Evolutionary conservation across 1,140 invertebrate species (phyloP), one percentile per base, ranked within the genome.

Genomic region (Argopecten irradians): DNA sequence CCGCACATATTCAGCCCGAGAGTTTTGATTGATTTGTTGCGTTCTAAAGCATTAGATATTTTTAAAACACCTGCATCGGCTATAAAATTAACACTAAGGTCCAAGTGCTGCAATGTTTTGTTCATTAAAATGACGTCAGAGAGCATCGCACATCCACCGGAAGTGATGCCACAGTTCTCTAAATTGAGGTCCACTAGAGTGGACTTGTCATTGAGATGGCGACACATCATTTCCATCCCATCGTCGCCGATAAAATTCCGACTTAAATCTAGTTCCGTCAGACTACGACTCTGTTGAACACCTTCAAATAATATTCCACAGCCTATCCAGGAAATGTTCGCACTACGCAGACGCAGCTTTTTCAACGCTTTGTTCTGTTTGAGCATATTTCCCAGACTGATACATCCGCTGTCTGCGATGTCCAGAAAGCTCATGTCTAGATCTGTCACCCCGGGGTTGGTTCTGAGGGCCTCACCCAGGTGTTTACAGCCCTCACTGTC

Each of bases 1-100:
- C 93, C 93, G 90, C 95, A 95, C 94, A 95, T 95, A 88, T 95
- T 95, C 5, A 95, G 90, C 14, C 93, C 94, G 28, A 95, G 86
- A 32, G 91, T 94, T 89, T 94, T 91, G 39, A 95, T 91, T 34
- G 92, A 88, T n/a, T 92, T 93, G 71, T 94, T 95, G 32, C 93
- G 89, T 85, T 94, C 93, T 28, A 95, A 86, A 13, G 93, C 92
- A 14, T 92, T 90, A 0, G 93, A 93, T 33, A 95, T 91, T 88
- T 93, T 93, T 34, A 87, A 82, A 43, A 93, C 89, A 1, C 95
- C 95, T 34, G 90, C 87, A 88, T 95, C 95, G 9, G 88, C 90
- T 14, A 95, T 92, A 34, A 93, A 91, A 87, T 95, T 95, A 16
- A 94, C 92, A 87, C 95, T 95, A 1, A 95, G 85, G 86, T 95